These are phyloP conservation scores for Bos javanicus DNA, from an alignment of 2,113 vertebrate genomes.

Conservation along the genomic window DNA sequence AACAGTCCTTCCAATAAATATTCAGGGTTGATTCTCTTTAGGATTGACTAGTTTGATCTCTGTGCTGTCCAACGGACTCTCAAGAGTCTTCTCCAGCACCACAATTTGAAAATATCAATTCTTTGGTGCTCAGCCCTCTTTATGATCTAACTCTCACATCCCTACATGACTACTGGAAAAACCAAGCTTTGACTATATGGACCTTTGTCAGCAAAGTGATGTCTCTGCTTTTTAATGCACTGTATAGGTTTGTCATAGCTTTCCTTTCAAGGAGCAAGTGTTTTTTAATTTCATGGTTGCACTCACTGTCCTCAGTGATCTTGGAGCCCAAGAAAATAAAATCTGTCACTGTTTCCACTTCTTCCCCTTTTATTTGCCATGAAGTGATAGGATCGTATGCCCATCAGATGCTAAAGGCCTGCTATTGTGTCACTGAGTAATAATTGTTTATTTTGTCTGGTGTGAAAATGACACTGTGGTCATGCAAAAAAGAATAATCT, in stretches of 20 bases:
- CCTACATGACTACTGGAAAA: neutral
- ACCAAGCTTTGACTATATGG: neutral
- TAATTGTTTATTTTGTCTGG: neutral
- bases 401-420: neutral
- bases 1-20: neutral
- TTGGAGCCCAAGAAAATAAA: neutral
- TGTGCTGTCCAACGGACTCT: neutral
- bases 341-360: neutral
- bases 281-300: neutral
- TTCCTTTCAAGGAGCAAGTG: neutral
- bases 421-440: neutral
- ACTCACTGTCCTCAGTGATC: neutral
- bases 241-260: neutral
- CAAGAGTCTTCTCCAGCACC: neutral
- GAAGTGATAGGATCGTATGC: neutral
- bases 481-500: neutral
- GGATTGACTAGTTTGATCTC: neutral
- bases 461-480: neutral
- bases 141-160: neutral
- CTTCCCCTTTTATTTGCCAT: neutral
- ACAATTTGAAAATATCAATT: neutral
- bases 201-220: neutral
- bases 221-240: neutral
- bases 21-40: neutral
- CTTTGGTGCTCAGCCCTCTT: neutral